Base-by-base conservation (phyloP, 2,113 vertebrate genomes). In the Caracal caracal region DNA sequence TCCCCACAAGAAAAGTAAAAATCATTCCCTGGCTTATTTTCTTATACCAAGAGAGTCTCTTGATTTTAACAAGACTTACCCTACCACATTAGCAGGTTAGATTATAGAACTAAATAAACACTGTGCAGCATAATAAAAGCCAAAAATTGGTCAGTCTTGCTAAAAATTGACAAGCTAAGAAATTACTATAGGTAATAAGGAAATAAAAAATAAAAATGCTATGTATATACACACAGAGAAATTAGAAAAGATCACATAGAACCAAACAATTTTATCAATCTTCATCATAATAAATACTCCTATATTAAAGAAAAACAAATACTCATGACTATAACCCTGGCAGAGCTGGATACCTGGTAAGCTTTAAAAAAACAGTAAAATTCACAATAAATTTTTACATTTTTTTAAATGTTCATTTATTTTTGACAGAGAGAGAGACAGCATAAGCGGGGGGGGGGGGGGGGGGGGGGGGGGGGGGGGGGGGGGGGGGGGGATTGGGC, bases 111-210 rank as follows among this genome's bases (percentile, higher is more conserved):
- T 82, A 24, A 93, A 85, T 49, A 80, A 88, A 93, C 47, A 93
- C 83, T 63, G 88, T 22, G 73, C 4, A 56, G 6, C 12, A 82
- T 83, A 96, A 92, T 10, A 89, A 89, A 86, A 86, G 16, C 4
- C 11, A 73, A 79, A 86, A 86, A 26, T 10, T 71, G 5, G 28
- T 33, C 24, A 59, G 10, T n/a, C 11, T 51, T 76, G 13, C 10
- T 92, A 92, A 92, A 94, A 97, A 78, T 1, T 51, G 24, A 90
- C 76, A 96, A 95, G 75, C 61, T 68, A 81, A 90, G 59, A 92
- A 92, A 84, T 79, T 84, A 94, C 43, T 37, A n/a, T 2, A 63
- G 6, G 43, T 80, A 94, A 63, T 40, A 92, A 88, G n/a, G 51
- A 88, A 96, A 88, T 16, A 89, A 94, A 93, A 68, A 81, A 76